phyloP scores from a whole-genome alignment of 1,140 invertebrate species.

The Teleogryllus occipitalis region DNA sequence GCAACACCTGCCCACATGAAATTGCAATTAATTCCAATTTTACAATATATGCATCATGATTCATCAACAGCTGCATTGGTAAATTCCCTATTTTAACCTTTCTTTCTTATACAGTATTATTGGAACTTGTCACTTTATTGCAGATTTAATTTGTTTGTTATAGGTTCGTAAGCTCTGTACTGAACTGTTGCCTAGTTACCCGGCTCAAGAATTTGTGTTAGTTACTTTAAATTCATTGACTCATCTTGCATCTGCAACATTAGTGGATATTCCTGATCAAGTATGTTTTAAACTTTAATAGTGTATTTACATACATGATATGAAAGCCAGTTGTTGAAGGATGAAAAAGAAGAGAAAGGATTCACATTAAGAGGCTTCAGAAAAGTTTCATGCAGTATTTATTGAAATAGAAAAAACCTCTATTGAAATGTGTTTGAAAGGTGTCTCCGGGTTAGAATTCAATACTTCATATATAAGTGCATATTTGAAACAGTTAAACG shows the following conservation, averaged over 20 bases:
- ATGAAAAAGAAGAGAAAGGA: too few relatives aligned
- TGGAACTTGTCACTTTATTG: too few relatives aligned
- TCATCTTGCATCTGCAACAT: conserved; percentile 75
- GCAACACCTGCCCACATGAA: conserved; percentile 88
- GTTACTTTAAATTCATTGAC: conserved; percentile 82
- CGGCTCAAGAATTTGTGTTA: conserved; percentile 77
- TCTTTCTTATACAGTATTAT: conserved; percentile 29
- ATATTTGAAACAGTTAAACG: too few relatives aligned
- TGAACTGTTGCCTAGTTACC: conserved; percentile 76
- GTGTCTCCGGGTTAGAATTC: too few relatives aligned
- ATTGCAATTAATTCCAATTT: conserved; percentile 78
- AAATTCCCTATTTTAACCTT: conserved; percentile 36
- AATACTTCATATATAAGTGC: too few relatives aligned
- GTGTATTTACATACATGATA: too few relatives aligned
- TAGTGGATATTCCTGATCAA: conserved; percentile 84
- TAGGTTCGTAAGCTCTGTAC: conserved; percentile 62
- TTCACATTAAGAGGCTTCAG: too few relatives aligned
- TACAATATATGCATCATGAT: conserved; percentile 93
- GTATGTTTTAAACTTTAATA: conserved; percentile 38
- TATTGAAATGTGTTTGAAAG: neutral
- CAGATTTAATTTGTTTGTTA: conserved; percentile 32
- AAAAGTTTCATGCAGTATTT: neutral
- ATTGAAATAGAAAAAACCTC: neutral
- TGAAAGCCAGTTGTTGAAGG: too few relatives aligned
- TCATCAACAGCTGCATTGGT: conserved; percentile 69